These are phyloP conservation scores for Zaprionus nigranus DNA, from an alignment of 1,140 invertebrate species.

Conservation along the genomic window DNA sequence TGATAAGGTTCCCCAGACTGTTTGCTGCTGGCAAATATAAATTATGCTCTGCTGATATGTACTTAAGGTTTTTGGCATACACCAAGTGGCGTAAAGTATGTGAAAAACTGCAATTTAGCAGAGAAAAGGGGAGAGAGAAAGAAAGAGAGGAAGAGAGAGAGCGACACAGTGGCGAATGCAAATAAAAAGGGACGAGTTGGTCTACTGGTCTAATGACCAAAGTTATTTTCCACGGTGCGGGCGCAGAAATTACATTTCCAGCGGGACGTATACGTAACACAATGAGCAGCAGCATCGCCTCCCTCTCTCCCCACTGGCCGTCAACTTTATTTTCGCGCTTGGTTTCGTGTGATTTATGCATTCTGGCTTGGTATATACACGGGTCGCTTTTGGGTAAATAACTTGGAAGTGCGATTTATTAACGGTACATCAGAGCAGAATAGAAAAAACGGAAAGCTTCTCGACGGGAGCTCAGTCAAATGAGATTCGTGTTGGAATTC, in stretches of 20 bases:
- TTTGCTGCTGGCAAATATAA: conserved; percentile 57
- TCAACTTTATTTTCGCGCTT: conserved; percentile 40
- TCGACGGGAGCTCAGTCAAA: conserved; percentile 30
- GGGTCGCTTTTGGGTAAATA: conserved; percentile 60
- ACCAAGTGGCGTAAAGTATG: conserved; percentile 44
- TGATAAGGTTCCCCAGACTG: conserved; percentile 48
- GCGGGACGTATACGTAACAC: conserved; percentile 27
- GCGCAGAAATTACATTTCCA: conserved; percentile 58
- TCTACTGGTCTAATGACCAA: conserved; percentile 62
- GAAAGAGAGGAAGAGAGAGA: background rate
- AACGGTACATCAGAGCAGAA: conserved; percentile 48
- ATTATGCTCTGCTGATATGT: conserved; percentile 70
- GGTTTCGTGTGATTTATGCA: conserved; percentile 72
- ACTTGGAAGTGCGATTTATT: conserved; percentile 71
- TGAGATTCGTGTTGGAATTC: conserved; percentile 25
- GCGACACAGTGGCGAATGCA: background rate
- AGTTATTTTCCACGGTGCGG: conserved; percentile 34
- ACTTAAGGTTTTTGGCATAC: conserved; percentile 61
- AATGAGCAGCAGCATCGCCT: conserved; percentile 16
- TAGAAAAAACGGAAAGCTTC: conserved; percentile 26
- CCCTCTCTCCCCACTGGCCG: background rate
- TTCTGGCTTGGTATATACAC: conserved; percentile 54
- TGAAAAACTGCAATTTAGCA: conserved; percentile 61
- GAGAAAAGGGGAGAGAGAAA: background rate
- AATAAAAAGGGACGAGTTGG: conserved; percentile 23